A percentile compares a stretch with the other conserved stretches of the same genome.
Conservation (phyloP, 2,113 vertebrate species). For the Emberiza fucata region DNA sequence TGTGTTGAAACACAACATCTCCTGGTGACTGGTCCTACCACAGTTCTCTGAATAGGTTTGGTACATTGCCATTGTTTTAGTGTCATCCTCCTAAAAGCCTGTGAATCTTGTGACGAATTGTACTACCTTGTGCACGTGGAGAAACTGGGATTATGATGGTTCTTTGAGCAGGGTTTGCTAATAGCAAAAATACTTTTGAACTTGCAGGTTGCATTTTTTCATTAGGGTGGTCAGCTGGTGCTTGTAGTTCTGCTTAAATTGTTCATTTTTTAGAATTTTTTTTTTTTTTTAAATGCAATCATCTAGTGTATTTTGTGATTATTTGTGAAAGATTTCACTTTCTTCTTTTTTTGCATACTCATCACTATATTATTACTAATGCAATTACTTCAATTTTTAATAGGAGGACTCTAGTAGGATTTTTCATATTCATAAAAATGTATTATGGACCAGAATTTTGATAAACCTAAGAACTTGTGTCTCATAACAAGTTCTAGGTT, state of each 20-base stretch:
- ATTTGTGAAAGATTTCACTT: not conserved
- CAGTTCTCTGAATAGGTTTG: not conserved
- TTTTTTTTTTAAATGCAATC: not conserved
- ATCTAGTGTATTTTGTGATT: not conserved
- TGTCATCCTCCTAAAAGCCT: not conserved
- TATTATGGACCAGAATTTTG: not conserved
- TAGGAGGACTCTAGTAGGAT: not conserved
- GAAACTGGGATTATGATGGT: not conserved
- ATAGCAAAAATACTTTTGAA: fast-evolving
- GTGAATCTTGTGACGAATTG: not conserved
- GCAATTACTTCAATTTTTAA: not conserved
- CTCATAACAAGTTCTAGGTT: not conserved
- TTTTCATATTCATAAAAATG: not conserved
- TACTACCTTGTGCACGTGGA: not conserved
- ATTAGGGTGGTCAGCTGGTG: not conserved
- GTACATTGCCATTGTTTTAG: not conserved
- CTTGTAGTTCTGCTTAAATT: not conserved
- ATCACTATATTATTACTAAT: not conserved
- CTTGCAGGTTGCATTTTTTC: not conserved
- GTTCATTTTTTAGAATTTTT: not conserved
- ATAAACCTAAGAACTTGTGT: not conserved
- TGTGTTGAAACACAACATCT: not conserved
- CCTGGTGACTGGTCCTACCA: not conserved
- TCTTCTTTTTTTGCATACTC: not conserved
- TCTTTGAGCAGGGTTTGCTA: not conserved